Percentiles rank a stretch among this genome's conserved stretches.
Conservation (phyloP, 1,140 invertebrate genomes). For the Tetranychus urticae region DNA sequence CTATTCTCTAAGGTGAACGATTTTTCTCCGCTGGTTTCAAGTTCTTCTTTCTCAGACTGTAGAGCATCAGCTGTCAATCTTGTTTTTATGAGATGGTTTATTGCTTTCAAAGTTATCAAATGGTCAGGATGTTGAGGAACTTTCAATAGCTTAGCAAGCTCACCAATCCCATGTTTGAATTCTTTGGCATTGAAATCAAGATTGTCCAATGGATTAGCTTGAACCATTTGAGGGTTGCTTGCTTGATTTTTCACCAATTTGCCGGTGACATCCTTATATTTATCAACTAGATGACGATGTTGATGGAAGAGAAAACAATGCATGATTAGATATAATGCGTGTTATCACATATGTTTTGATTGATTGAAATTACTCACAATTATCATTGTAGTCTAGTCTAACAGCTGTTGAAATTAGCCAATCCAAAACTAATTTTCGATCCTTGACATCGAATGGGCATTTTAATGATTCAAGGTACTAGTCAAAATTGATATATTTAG, state of each 20-base stretch:
- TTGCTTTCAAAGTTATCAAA: conserved; percentile 37
- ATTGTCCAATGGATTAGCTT: conserved; percentile 47
- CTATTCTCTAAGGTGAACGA: conserved; percentile 38
- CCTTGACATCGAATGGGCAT: conserved; percentile 30
- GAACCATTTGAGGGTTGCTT: conserved; percentile 31
- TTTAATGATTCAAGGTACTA: conserved; percentile 48
- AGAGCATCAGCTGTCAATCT: background rate
- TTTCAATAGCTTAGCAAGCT: conserved; percentile 48
- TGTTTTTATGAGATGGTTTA: conserved; percentile 9
- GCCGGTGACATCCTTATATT: conserved; percentile 14
- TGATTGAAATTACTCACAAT: conserved; percentile 29
- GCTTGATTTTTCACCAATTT: conserved; percentile 22
- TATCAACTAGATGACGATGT: background rate
- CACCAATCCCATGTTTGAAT: conserved; percentile 51
- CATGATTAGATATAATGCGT: background rate
- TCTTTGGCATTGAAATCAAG: conserved; percentile 55
- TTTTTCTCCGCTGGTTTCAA: conserved; percentile 24
- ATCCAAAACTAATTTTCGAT: conserved; percentile 37
- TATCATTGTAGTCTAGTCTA: conserved; percentile 52
- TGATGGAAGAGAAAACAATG: background rate
- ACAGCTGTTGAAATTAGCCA: conserved; percentile 67
- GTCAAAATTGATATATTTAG: background rate
- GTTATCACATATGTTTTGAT: too few species aligned
- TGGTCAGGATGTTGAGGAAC: conserved; percentile 56
- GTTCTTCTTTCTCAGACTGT: background rate